These are phyloP conservation scores for Toxotes chatareus DNA, from an alignment of 2,113 vertebrate genomes.

Conservation along the genomic window DNA sequence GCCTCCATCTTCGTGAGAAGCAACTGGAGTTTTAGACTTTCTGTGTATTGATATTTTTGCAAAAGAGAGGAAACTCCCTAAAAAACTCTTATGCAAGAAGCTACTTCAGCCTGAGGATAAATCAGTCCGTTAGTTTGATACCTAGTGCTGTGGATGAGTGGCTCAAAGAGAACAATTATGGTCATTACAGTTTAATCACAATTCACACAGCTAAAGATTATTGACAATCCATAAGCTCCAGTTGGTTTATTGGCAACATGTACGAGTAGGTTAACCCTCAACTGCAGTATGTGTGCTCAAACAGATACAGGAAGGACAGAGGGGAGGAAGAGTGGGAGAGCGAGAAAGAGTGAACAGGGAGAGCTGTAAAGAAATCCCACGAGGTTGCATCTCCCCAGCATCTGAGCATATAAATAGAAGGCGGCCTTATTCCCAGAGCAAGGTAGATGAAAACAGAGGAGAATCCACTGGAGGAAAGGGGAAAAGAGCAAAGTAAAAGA, in stretches of 20 bases:
- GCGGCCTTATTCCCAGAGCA: conserved; percentile 78
- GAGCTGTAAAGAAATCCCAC: conserved; percentile 76
- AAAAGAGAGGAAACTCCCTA: conserved; percentile 15
- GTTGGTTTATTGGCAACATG: conserved; percentile 55
- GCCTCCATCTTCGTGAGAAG: neutral
- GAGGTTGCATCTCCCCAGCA: conserved; percentile 77
- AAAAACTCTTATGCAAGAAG: conserved; percentile 44
- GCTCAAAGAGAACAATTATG: conserved; percentile 44
- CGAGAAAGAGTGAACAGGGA: conserved; percentile 58
- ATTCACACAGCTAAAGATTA: conserved; percentile 18
- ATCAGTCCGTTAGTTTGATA: conserved; percentile 51
- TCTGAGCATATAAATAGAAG: conserved; percentile 83
- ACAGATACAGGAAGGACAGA: conserved; percentile 58
- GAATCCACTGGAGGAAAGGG: conserved; percentile 58
- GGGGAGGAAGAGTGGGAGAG: conserved; percentile 14
- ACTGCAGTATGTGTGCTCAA: conserved; percentile 40
- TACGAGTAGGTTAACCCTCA: conserved; percentile 66
- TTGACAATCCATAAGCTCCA: conserved; percentile 29
- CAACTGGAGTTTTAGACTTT: neutral
- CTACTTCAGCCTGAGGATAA: conserved; percentile 39
- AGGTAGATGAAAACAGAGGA: conserved; percentile 67
- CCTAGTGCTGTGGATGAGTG: conserved; percentile 34
- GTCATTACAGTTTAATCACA: conserved; percentile 51
- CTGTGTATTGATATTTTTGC: conserved; percentile 8
- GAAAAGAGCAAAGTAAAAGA: conserved; percentile 47